Evolutionary conservation across 2,113 vertebrate genomes (phyloP).

Genomic region (Channa maculata): DNA sequence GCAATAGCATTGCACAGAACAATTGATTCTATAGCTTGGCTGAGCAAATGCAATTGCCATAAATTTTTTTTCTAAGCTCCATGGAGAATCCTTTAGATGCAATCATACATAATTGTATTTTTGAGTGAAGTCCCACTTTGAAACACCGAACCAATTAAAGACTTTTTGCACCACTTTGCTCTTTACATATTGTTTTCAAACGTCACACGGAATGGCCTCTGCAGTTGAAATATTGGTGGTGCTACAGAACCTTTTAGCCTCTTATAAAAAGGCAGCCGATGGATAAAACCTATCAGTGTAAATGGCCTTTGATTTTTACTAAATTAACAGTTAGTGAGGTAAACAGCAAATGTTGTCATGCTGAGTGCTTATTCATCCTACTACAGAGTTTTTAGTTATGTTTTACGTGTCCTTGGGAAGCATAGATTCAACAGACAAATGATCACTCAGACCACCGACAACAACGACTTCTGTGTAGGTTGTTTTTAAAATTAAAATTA

Average conservation of each 20-base stretch:
- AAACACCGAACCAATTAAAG: constrained; percentile 43
- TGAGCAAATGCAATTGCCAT: constrained; percentile 7
- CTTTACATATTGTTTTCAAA: constrained; percentile 19
- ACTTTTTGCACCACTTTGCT: background rate
- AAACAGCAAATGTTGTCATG: too few relatives aligned
- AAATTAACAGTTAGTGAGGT: constrained; percentile 58
- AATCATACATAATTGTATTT: constrained; percentile 34
- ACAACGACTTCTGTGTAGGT: background rate
- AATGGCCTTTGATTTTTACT: constrained; percentile 61
- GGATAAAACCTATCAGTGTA: constrained; percentile 50
- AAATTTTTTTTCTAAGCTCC: constrained; percentile 9
- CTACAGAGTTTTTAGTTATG: constrained; percentile 25
- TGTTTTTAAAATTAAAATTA: background rate
- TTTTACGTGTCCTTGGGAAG: constrained; percentile 23
- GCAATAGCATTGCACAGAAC: background rate
- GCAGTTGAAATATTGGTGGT: background rate
- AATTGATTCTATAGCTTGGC: constrained; percentile 1
- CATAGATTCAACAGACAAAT: constrained; percentile 2
- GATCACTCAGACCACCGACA: background rate
- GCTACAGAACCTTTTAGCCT: constrained; percentile 21
- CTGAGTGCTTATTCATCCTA: too few relatives aligned
- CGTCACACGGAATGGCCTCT: background rate
- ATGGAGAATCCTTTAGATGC: constrained; percentile 16
- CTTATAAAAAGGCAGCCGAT: background rate
- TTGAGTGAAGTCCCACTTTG: background rate